phyloP scores from a whole-genome alignment of 2,888 invertebrate species.

The Orthosia gothica region DNA sequence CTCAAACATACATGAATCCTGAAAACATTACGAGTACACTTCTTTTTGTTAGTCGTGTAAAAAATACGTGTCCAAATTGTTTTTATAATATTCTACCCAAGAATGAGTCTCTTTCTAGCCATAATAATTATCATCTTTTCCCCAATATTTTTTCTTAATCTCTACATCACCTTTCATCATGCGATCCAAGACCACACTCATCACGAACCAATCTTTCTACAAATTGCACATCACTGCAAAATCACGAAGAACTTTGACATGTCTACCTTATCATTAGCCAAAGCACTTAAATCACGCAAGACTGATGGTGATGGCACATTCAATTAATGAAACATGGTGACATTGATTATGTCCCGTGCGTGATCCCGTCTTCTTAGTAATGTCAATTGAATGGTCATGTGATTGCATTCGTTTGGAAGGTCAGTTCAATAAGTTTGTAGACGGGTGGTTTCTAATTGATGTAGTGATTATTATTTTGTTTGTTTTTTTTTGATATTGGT shows the following conservation, averaged over 20 bases:
- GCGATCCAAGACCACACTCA: slow-evolving; percentile 15
- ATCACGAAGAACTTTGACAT: slow-evolving; percentile 39
- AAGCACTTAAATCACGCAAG: slow-evolving; percentile 8
- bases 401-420: slow-evolving; percentile 26
- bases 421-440: slow-evolving; percentile 27
- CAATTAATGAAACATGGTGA: slow-evolving; percentile 35
- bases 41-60: no score
- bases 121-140: no score
- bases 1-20: no score
- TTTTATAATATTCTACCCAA: no score
- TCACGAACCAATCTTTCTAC: slow-evolving; percentile 8
- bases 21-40: no score
- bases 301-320: slow-evolving; percentile 37
- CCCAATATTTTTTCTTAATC: background rate
- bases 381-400: slow-evolving; percentile 43
- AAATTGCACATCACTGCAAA: slow-evolving; percentile 26
- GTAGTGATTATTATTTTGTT: slow-evolving; percentile 19
- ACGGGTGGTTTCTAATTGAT: slow-evolving; percentile 12
- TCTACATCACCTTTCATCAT: background rate
- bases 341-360: slow-evolving; percentile 21
- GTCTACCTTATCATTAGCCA: slow-evolving; percentile 26
- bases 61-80: no score
- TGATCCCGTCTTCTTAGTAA: slow-evolving; percentile 1
- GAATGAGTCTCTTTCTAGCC: no score
- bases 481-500: background rate